These are phyloP conservation scores for Danio aesculapii DNA, from an alignment of 2,797 vertebrate species.

Conservation along the genomic window DNA sequence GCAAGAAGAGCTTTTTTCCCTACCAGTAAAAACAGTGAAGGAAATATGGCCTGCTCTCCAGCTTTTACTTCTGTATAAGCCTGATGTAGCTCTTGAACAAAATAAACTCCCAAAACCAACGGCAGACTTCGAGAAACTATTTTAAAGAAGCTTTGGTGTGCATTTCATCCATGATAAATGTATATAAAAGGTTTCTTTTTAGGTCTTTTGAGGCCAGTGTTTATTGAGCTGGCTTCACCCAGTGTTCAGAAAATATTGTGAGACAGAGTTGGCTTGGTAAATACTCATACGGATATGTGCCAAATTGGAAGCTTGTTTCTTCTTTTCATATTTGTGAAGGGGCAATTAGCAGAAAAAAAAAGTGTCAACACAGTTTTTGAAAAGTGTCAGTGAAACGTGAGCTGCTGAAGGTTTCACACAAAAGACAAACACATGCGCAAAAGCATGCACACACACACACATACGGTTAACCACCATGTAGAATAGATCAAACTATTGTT, in stretches of 20 bases:
- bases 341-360: not conserved
- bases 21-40: not conserved
- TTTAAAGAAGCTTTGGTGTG: not conserved
- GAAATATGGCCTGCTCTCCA: slow-evolving; percentile 3
- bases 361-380: not conserved
- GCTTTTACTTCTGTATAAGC: slow-evolving; percentile 2
- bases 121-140: not conserved
- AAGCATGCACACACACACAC: not conserved
- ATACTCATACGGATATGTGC: not conserved
- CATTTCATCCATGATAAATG: not conserved
- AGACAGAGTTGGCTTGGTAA: slow-evolving; percentile 21
- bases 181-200: not conserved
- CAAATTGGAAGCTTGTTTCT: slow-evolving; percentile 28
- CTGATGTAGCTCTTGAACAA: slow-evolving; percentile 1
- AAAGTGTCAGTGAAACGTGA: not conserved
- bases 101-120: not conserved
- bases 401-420: not conserved
- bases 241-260: not conserved
- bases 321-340: slow-evolving; percentile 12
- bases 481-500: slow-evolving; percentile 32
- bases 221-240: not conserved
- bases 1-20: too few relatives aligned
- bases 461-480: slow-evolving; percentile 1
- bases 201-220: not conserved
- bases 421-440: not conserved